Evolutionary conservation across 1,140 invertebrate species (phyloP), one percentile per base, ranked within the genome.

Genomic region (Eciton burchellii): DNA sequence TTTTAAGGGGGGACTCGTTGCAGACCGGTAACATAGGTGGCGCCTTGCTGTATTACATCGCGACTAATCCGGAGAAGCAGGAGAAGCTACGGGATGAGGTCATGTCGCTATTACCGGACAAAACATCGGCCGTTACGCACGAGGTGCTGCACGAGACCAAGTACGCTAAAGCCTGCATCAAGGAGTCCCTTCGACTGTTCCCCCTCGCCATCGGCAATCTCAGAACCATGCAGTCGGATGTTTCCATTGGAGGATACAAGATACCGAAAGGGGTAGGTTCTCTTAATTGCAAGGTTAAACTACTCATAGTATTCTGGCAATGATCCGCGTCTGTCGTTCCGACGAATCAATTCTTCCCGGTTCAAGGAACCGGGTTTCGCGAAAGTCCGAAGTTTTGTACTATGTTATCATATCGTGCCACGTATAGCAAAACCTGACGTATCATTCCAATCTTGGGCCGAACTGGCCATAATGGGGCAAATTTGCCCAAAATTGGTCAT

Each of bases 21-120:
- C 84, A 94, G 92, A 93, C 91, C 1, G 86, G 89, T 14, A 92
- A 91, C 66, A 85, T 90, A 0, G 73, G 88, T 14, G 89, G 91
- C 41, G 91, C 84, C 86, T 76, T 94, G 1, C 89, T 97, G 12
- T 97, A 96, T 88, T 94, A 96, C 66, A 89, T 97, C 19, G 95
- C 96, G 3, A 92, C 83, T 19, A 95, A 96, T 92, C 95, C 94
- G 4, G 92, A 95, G 0, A 94, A 95, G 54, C 97, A 97, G 89
- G 93, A 96, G 0, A 96, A 95, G 91, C 89, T 98, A 1, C 94
- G 95, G 49, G 89, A 95, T 83, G 97, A 98, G 93, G 90, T 97
- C 0, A 84, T 91, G 12, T 89, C 86, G 1, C 84, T 95, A 19
- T 77, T 96, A 14, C 94, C 94, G 6, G 56, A 91, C 9, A 93